Conservation (phyloP, 64 coral and sea anemone species). For the Montipora foliosa region DNA sequence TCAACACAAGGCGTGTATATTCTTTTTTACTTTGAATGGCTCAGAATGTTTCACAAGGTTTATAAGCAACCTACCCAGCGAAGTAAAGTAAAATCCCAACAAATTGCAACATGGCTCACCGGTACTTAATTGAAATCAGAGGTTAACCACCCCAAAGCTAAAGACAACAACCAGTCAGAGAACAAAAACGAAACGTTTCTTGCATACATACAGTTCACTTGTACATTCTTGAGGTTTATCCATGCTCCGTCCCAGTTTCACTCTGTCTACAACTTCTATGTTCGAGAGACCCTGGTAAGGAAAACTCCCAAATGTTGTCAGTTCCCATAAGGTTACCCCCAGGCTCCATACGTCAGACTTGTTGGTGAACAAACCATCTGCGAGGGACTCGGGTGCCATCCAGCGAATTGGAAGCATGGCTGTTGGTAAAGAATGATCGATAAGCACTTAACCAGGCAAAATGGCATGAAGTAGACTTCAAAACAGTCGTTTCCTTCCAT, state of each 20-base stretch:
- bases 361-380: slow-evolving; percentile 86
- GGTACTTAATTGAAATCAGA: too few species aligned
- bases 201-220: slow-evolving; percentile 65
- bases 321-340: slow-evolving; percentile 87
- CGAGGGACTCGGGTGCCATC: slow-evolving; percentile 96
- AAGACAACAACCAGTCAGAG: not conserved
- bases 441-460: too few species aligned
- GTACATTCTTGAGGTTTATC: slow-evolving; percentile 75
- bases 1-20: too few species aligned
- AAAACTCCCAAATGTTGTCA: slow-evolving; percentile 87
- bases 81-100: too few species aligned
- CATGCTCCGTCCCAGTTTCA: slow-evolving; percentile 66
- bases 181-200: not conserved
- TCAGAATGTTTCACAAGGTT: too few species aligned
- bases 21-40: too few species aligned
- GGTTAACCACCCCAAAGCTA: too few species aligned
- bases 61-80: too few species aligned
- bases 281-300: slow-evolving; percentile 91
- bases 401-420: slow-evolving; percentile 90
- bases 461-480: too few species aligned
- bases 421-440: not conserved
- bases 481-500: too few species aligned
- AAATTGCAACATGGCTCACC: too few species aligned
- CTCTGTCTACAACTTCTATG: slow-evolving; percentile 62
- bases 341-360: slow-evolving; percentile 95